A percentile compares a stretch with the other conserved stretches of the same genome.
Conservation (phyloP, 2,888 invertebrate species). For the Chrysomela aeneicollis region DNA sequence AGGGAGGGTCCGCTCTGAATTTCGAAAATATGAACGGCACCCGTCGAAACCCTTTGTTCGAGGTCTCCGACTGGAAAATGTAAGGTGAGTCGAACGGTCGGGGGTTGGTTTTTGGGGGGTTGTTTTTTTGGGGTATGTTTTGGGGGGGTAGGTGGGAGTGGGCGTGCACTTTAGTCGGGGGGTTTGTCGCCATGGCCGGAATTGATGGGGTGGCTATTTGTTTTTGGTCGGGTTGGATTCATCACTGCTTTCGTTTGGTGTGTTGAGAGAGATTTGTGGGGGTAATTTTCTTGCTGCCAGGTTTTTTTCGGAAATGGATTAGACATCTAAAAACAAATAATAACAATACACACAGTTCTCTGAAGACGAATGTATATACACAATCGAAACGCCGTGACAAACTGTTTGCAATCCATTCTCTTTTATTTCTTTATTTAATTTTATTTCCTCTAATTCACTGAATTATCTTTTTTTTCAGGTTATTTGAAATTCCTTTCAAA, state of each 20-base stretch:
- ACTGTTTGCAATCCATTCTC: too few relatives aligned
- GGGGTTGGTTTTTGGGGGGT: not conserved
- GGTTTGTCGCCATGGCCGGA: constrained; percentile 30
- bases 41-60: constrained; percentile 25
- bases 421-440: too few relatives aligned
- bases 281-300: too few relatives aligned
- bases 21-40: constrained; percentile 31
- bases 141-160: constrained; percentile 44
- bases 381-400: too few relatives aligned
- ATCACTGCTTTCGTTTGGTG: not conserved
- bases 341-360: too few relatives aligned
- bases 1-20: constrained; percentile 43
- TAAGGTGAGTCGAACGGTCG: constrained; percentile 47
- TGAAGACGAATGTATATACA: too few relatives aligned
- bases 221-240: not conserved
- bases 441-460: too few relatives aligned
- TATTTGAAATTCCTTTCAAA: too few relatives aligned
- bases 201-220: not conserved
- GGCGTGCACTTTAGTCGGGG: constrained; percentile 47
- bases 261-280: not conserved
- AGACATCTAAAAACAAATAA: too few relatives aligned
- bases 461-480: too few relatives aligned
- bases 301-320: too few relatives aligned
- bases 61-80: constrained; percentile 43
- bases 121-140: constrained; percentile 9